Evolutionary conservation across 2,113 vertebrate species (phyloP).

Genomic region (Gambusia holbrooki): DNA sequence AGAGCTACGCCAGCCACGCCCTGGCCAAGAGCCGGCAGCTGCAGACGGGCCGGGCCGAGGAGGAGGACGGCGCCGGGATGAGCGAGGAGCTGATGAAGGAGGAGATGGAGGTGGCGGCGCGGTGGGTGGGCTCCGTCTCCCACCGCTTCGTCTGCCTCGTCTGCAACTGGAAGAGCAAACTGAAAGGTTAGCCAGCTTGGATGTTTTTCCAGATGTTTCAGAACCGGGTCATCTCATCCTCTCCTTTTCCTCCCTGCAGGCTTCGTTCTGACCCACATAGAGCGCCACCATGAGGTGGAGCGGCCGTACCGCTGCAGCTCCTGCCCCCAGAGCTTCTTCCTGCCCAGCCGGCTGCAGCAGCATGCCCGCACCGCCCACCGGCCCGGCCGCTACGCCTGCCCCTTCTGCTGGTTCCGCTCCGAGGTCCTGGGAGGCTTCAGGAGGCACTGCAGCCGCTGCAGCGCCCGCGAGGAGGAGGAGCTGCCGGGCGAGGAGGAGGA

Average conservation of each 20-base stretch:
- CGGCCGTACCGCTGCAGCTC: conserved; percentile 50
- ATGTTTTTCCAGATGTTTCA: no score
- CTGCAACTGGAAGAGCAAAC: conserved; percentile 71
- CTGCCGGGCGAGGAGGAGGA: neutral
- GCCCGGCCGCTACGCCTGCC: conserved; percentile 68
- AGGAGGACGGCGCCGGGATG: conserved; percentile 40
- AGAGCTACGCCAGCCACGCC: conserved; percentile 35
- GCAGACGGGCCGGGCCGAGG: conserved; percentile 8
- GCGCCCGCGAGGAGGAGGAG: conserved; percentile 51
- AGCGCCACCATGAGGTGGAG: conserved; percentile 55
- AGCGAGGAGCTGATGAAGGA: conserved; percentile 53
- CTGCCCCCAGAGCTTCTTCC: conserved; percentile 60
- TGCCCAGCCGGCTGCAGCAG: conserved; percentile 67
- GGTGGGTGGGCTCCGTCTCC: conserved; percentile 45
- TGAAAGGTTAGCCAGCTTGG: conserved; percentile 45
- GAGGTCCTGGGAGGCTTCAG: conserved; percentile 60
- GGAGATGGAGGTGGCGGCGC: conserved; percentile 53
- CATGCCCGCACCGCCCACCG: conserved; percentile 55
- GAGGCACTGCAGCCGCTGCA: conserved; percentile 71
- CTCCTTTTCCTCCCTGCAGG: conserved; percentile 33
- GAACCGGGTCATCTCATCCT: no score
- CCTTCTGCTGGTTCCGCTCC: conserved; percentile 72
- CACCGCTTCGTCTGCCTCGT: conserved; percentile 62
- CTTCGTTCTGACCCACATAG: conserved; percentile 66
- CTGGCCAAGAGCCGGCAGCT: conserved; percentile 7